Percentiles rank a stretch among this genome's conserved stretches.
Conservation (phyloP, 2,113 vertebrate species). For the Merops nubicus region DNA sequence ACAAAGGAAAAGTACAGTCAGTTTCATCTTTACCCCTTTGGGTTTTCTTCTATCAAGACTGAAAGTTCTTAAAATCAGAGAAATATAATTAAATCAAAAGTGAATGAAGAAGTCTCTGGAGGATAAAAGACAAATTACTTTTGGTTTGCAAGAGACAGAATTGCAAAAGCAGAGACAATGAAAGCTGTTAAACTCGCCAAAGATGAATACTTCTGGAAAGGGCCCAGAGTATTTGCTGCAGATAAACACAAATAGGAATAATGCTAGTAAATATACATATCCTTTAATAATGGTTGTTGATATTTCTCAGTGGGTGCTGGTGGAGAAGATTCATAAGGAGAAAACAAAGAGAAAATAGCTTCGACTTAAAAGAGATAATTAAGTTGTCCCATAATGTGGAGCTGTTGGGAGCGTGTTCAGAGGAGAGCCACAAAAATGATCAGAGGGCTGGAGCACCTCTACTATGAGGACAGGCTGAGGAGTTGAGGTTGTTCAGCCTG, state of each 20-base stretch:
- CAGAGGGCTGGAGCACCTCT: too few relatives aligned
- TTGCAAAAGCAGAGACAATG: neutral
- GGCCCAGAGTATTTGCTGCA: neutral
- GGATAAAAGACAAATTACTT: neutral
- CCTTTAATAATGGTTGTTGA: neutral
- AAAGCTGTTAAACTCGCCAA: neutral
- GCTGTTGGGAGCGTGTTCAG: too few relatives aligned
- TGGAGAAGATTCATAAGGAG: neutral
- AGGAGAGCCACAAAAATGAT: too few relatives aligned
- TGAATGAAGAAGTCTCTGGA: neutral
- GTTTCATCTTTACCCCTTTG: neutral
- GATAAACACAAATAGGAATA: neutral
- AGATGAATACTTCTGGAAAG: neutral
- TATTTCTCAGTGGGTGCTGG: neutral
- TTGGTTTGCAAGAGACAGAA: neutral
- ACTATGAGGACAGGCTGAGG: too few relatives aligned
- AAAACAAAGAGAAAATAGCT: neutral
- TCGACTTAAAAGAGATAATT: neutral
- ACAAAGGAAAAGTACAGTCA: neutral
- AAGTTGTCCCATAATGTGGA: fast-evolving
- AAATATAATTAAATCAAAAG: neutral
- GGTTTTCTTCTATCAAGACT: neutral
- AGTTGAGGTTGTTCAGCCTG: too few relatives aligned
- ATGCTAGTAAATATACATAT: neutral
- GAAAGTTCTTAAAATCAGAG: neutral